Conservation (phyloP, 2,797 vertebrate species). For the Falco peregrinus region DNA sequence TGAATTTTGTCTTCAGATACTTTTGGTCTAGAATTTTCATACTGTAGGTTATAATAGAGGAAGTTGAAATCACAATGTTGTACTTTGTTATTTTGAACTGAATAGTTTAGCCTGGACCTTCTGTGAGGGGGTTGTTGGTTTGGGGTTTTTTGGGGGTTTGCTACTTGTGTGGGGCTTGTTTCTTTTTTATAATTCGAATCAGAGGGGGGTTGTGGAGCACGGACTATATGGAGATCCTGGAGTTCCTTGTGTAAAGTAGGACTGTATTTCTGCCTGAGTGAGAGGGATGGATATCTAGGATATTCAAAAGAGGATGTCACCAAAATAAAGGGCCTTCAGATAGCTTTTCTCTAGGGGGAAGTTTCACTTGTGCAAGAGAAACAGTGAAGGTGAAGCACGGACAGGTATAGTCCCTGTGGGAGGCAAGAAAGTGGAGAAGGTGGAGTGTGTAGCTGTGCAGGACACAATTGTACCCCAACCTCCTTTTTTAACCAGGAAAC, state of each 20-base stretch:
- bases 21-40: not conserved
- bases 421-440: not conserved
- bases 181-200: not conserved
- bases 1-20: not conserved
- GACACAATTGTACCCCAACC: not conserved
- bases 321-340: not conserved
- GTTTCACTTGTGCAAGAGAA: not conserved
- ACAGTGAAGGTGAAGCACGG: not conserved
- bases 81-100: not conserved
- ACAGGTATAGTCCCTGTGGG: not conserved
- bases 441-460: not conserved
- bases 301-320: not conserved
- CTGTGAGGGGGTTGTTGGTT: accelerated
- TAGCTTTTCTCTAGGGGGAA: not conserved
- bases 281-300: not conserved
- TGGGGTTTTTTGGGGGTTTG: not conserved
- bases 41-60: not conserved
- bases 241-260: not conserved
- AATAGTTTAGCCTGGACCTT: not conserved
- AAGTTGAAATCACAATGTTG: not conserved
- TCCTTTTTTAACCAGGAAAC: not conserved
- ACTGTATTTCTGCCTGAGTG: not conserved
- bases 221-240: not conserved
- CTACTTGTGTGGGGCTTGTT: not conserved
- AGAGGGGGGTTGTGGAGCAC: not conserved